These are phyloP conservation scores for Oasisia sp. DNA, from an alignment of 2,888 invertebrate genomes.

Conservation along the genomic window DNA sequence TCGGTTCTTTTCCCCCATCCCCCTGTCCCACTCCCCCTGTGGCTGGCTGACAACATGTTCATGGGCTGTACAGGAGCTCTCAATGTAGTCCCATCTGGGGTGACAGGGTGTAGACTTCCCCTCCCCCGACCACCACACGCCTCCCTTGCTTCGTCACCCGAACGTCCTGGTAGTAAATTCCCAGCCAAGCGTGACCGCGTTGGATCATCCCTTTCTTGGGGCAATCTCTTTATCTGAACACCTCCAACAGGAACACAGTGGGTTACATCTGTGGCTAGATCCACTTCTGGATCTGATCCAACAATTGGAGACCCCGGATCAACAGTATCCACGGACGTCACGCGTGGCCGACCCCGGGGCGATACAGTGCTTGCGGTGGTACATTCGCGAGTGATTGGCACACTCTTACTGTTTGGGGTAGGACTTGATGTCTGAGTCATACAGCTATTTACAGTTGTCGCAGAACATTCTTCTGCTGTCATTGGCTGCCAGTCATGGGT, in stretches of 20 bases:
- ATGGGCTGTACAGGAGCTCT: neutral
- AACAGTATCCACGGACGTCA: neutral
- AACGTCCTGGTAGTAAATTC: slow-evolving; percentile 1
- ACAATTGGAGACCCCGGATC: neutral
- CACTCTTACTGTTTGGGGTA: neutral
- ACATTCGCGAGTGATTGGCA: neutral
- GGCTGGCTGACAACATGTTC: neutral
- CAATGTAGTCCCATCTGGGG: neutral
- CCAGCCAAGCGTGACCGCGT: neutral
- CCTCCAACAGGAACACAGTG: neutral
- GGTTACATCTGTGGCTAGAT: neutral
- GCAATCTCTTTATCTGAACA: neutral
- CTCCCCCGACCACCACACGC: neutral
- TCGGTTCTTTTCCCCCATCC: slow-evolving; percentile 42
- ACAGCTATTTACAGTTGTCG: neutral
- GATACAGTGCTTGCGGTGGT: neutral
- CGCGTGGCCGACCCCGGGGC: neutral
- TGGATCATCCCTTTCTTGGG: neutral
- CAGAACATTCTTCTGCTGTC: neutral
- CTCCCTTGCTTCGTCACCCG: neutral
- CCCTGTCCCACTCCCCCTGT: neutral
- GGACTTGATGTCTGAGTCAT: neutral
- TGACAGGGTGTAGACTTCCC: neutral
- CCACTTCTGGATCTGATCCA: neutral
- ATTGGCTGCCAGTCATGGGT: slow-evolving; percentile 11